Conservation (phyloP, 1,140 invertebrate species). For the Drosophila erecta region DNA sequence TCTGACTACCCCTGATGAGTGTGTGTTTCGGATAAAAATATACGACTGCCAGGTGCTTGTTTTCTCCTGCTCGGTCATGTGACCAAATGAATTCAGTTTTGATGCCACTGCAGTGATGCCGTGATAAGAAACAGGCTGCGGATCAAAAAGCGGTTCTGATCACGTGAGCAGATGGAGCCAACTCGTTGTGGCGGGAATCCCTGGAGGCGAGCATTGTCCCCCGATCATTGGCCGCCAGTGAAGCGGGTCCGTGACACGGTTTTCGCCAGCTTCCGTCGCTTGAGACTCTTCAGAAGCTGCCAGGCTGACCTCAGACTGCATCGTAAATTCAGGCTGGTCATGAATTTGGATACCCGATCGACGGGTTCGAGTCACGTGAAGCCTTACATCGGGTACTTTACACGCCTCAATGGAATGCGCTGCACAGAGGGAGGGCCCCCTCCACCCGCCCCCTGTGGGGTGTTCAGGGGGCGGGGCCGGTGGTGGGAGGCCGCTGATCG, state of each 20-base stretch:
- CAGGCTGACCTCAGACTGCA: conserved; percentile 49
- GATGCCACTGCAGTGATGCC: conserved; percentile 44
- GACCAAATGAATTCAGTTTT: conserved; percentile 67
- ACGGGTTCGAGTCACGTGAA: conserved; percentile 69
- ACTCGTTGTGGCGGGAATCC: conserved; percentile 6
- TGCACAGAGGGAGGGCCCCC: conserved; percentile 24
- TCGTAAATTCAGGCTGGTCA: conserved; percentile 39
- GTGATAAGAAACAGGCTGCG: conserved; percentile 41
- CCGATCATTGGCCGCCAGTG: conserved; percentile 42
- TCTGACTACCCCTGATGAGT: conserved; percentile 36
- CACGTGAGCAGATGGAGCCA: conserved; percentile 42
- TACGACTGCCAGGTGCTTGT: conserved; percentile 39
- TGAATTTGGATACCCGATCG: conserved; percentile 37
- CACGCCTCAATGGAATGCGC: conserved; percentile 70
- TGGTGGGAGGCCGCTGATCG: conserved; percentile 13
- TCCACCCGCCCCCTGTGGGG: not conserved
- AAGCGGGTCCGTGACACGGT: conserved; percentile 69
- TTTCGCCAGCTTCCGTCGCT: conserved; percentile 48
- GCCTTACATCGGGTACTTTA: conserved; percentile 69
- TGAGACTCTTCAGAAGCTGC: conserved; percentile 8
- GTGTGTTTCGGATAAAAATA: conserved; percentile 19
- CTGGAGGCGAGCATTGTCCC: not conserved
- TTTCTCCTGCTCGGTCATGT: conserved; percentile 65
- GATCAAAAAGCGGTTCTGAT: conserved; percentile 36
- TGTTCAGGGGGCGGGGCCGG: not conserved